These are phyloP conservation scores for Tiliacea citrago DNA, from an alignment of 2,888 invertebrate species.

Conservation along the genomic window DNA sequence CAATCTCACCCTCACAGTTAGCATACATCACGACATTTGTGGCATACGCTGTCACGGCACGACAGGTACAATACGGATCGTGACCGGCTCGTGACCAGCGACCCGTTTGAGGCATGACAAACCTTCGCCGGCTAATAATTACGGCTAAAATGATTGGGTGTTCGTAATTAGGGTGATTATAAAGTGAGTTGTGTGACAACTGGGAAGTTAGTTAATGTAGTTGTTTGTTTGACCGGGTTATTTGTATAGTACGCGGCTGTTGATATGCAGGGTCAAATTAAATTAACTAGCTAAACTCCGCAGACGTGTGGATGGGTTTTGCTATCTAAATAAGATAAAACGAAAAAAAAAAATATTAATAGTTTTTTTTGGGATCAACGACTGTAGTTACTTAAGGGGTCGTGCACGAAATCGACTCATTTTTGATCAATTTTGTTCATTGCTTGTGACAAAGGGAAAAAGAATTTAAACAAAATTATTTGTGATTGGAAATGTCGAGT, in stretches of 20 bases:
- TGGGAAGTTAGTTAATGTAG: conserved; percentile 18
- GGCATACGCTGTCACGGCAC: conserved; percentile 43
- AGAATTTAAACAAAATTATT: too few species aligned
- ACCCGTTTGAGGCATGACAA: conserved; percentile 44
- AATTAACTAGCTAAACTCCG: too few species aligned
- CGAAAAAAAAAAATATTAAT: too few species aligned
- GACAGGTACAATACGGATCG: conserved; percentile 29
- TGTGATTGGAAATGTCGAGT: too few species aligned
- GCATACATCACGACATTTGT: conserved; percentile 34
- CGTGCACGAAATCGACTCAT: too few species aligned
- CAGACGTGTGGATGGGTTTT: too few species aligned
- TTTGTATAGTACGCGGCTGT: background rate
- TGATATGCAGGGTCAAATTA: background rate
- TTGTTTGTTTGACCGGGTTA: conserved; percentile 39
- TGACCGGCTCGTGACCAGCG: conserved; percentile 47
- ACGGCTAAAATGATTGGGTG: conserved; percentile 57
- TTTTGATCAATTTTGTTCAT: too few species aligned
- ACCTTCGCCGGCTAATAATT: conserved; percentile 49
- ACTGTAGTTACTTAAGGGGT: too few species aligned
- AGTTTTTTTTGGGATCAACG: too few species aligned
- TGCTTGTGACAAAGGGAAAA: too few species aligned
- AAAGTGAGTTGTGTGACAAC: conserved; percentile 39
- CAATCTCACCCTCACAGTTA: background rate
- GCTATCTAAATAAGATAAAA: too few species aligned
- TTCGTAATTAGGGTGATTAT: conserved; percentile 56